A percentile compares a stretch with the other conserved stretches of the same genome.
Evolutionary conservation across 2,888 invertebrate genomes (phyloP).

Genomic region (Metellina segmentata): DNA sequence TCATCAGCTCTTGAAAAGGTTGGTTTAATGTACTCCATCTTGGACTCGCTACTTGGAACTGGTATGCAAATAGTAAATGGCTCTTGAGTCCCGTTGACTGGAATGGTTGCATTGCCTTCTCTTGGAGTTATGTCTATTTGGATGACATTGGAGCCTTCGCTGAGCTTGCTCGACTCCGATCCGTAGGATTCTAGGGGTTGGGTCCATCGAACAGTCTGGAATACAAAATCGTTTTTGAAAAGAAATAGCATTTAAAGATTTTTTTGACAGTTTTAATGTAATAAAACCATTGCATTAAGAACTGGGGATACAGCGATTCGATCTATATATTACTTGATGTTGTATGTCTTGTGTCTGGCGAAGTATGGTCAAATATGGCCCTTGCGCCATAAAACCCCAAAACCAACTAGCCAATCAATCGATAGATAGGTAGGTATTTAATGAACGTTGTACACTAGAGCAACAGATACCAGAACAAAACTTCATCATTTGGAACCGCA

Average conservation of each 20-base stretch:
- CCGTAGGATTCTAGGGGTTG: constrained; percentile 72
- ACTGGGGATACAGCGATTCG: too few relatives aligned
- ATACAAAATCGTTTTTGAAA: neutral
- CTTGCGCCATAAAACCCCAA: too few relatives aligned
- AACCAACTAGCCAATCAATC: too few relatives aligned
- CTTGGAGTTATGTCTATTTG: constrained; percentile 63
- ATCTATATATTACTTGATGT: too few relatives aligned
- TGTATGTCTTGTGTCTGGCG: too few relatives aligned
- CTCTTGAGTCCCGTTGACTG: constrained; percentile 51
- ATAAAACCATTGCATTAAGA: too few relatives aligned
- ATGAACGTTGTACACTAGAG: too few relatives aligned
- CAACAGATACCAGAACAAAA: too few relatives aligned
- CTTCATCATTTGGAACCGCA: too few relatives aligned
- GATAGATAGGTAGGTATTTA: too few relatives aligned
- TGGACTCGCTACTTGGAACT: neutral
- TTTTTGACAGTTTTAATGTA: neutral
- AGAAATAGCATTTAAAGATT: neutral
- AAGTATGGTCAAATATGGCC: too few relatives aligned
- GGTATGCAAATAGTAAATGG: constrained; percentile 69
- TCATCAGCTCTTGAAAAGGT: constrained; percentile 55
- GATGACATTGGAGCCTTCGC: constrained; percentile 62
- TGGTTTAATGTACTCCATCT: constrained; percentile 41
- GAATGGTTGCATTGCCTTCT: constrained; percentile 49
- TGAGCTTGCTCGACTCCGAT: constrained; percentile 50
- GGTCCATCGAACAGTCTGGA: constrained; percentile 72